Conservation (phyloP, 2,113 vertebrate genomes). For the Microtus richardsoni region DNA sequence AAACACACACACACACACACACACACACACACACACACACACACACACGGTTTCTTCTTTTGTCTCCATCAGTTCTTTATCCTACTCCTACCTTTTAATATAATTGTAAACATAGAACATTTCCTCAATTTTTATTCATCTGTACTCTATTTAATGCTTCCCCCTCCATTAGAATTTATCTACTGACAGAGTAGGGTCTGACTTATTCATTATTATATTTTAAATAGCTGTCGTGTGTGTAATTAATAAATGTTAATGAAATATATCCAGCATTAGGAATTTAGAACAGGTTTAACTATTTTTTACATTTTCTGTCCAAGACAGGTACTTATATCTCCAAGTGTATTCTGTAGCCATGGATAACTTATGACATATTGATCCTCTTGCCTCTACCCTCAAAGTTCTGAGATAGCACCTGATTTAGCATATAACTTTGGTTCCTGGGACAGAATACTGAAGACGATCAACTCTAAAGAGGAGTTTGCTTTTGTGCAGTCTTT, state of each 20-base stretch:
- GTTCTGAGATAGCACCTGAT: neutral
- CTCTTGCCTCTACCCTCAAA: neutral
- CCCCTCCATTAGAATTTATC: neutral
- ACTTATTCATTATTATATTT: neutral
- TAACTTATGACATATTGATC: too few relatives aligned
- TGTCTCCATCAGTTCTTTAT: neutral
- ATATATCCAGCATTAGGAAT: neutral
- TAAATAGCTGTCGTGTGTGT: neutral
- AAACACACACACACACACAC: too few relatives aligned
- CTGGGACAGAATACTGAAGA: neutral
- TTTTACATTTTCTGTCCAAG: neutral
- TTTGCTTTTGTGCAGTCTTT: neutral
- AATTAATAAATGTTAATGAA: slow-evolving; percentile 4
- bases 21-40: too few relatives aligned
- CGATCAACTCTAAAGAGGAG: neutral
- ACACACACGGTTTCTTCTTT: neutral
- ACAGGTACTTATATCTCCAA: neutral
- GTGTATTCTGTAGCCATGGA: neutral
- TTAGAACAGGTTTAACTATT: neutral
- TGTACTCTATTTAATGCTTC: neutral
- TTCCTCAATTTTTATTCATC: neutral
- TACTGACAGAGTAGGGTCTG: neutral
- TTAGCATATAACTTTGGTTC: neutral
- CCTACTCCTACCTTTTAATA: neutral
- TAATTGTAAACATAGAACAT: neutral